Conservation (phyloP, 2,888 invertebrate genomes). For the Dysmachus trigonus region DNA sequence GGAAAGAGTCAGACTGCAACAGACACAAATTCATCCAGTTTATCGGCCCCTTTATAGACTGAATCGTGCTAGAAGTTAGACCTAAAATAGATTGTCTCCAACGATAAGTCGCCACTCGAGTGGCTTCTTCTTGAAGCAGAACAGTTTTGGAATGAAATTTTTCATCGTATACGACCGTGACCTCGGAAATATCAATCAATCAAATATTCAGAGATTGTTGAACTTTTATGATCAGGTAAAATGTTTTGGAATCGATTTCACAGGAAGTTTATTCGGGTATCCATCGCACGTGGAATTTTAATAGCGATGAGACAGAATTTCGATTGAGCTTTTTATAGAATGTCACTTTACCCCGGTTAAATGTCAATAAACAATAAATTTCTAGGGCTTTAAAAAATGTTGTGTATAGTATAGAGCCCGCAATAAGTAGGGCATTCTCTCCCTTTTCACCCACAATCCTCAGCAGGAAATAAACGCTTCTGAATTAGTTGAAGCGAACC, state of each 20-base stretch:
- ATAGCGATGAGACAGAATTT: neutral
- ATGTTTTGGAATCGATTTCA: neutral
- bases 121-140: neutral
- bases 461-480: neutral
- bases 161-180: neutral
- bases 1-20: neutral
- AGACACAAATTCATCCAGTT: neutral
- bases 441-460: neutral
- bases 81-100: neutral
- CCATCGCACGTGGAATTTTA: neutral
- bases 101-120: neutral
- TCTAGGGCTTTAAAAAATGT: neutral
- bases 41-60: neutral
- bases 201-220: neutral
- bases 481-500: neutral
- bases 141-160: neutral
- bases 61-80: neutral
- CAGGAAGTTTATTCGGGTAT: neutral
- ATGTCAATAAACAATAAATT: neutral
- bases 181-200: neutral
- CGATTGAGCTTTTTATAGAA: neutral
- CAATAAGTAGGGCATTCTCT: neutral
- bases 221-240: neutral
- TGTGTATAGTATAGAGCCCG: neutral
- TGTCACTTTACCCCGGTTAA: neutral